phyloP scores from a whole-genome alignment of 1,140 invertebrate genomes.

The Drosophila subobscura region DNA sequence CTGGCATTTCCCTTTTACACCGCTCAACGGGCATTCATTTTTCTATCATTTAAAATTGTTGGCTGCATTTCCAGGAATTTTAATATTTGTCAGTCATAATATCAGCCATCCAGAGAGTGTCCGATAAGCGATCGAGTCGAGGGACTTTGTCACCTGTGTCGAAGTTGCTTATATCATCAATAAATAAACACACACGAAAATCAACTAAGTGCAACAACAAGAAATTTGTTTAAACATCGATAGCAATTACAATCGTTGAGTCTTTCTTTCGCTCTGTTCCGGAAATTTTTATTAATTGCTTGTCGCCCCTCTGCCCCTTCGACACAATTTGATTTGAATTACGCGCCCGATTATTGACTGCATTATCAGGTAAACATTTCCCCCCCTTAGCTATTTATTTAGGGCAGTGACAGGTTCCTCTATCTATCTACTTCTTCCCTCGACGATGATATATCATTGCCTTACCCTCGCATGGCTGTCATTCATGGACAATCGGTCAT shows the following conservation, averaged over 20 bases:
- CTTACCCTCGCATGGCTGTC: background rate
- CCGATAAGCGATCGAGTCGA: conserved; percentile 23
- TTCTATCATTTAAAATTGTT: conserved; percentile 7
- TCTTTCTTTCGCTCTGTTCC: conserved; percentile 15
- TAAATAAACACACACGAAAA: conserved; percentile 24
- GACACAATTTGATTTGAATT: conserved; percentile 50
- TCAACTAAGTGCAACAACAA: conserved; percentile 12
- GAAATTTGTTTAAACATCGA: conserved; percentile 49
- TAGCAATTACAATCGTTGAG: conserved; percentile 45
- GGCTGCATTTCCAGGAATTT: conserved; percentile 37
- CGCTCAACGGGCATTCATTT: too few relatives aligned
- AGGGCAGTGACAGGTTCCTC: conserved; percentile 41
- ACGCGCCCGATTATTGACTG: conserved; percentile 49
- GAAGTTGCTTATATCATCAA: conserved; percentile 50
- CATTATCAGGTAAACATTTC: conserved; percentile 35
- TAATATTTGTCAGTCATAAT: conserved; percentile 48
- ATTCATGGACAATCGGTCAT: conserved; percentile 40
- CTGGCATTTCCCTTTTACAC: too few relatives aligned
- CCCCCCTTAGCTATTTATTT: conserved; percentile 27
- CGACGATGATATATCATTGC: conserved; percentile 21
- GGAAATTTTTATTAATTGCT: conserved; percentile 49
- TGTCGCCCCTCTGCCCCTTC: conserved; percentile 17
- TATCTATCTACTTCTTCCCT: conserved; percentile 9
- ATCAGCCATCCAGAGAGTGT: conserved; percentile 25
- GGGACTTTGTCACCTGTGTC: conserved; percentile 33